Evolutionary conservation across 1,140 invertebrate species (phyloP).

Genomic region (Scaptomyza graminum): DNA sequence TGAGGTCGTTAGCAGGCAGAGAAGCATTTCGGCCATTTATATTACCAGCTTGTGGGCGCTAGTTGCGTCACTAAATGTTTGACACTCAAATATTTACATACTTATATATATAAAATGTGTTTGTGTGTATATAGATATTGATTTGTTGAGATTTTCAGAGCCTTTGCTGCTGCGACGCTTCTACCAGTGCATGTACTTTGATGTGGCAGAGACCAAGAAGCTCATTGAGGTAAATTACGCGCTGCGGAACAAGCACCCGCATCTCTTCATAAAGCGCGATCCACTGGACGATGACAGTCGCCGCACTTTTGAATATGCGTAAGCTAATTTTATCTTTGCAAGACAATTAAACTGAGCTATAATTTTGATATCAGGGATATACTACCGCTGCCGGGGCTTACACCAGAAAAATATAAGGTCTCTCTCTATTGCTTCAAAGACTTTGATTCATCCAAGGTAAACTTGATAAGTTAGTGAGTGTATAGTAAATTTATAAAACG

Average conservation of each 20-base stretch:
- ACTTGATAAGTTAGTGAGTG: not conserved
- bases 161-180: constrained; percentile 73
- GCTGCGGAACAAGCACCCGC: constrained; percentile 86
- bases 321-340: constrained; percentile 11
- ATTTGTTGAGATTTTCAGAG: constrained; percentile 43
- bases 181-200: constrained; percentile 84
- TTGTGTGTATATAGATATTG: constrained; percentile 11
- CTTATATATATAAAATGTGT: not conserved
- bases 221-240: constrained; percentile 88
- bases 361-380: constrained; percentile 85
- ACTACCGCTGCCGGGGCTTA: constrained; percentile 86
- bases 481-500: not conserved
- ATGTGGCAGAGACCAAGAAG: constrained; percentile 86
- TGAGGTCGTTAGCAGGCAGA: constrained; percentile 70
- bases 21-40: constrained; percentile 22
- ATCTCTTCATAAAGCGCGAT: constrained; percentile 88
- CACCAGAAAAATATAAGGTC: constrained; percentile 85
- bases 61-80: constrained; percentile 47
- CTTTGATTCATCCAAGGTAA: constrained; percentile 85
- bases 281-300: constrained; percentile 81
- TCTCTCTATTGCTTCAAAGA: constrained; percentile 87
- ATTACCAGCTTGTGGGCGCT: constrained; percentile 20
- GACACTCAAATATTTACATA: not conserved
- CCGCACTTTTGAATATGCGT: constrained; percentile 78
- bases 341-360: not conserved